Evolutionary conservation across 53 echinoderm and acorn worm genomes (phyloP), one percentile per base, ranked within the genome.

Genomic region (Patiria pectinifera): DNA sequence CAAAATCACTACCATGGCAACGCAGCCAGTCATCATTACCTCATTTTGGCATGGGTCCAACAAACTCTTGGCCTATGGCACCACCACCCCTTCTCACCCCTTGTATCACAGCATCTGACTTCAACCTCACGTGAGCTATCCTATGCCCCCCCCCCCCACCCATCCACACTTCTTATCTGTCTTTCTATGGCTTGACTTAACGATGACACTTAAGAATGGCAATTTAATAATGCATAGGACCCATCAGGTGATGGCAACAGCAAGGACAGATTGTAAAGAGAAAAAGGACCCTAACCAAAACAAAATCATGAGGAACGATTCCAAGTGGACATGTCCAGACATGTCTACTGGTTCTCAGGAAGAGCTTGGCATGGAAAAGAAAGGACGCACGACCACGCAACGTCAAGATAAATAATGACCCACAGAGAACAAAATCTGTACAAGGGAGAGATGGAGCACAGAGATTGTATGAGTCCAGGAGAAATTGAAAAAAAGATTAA

Each of bases 191-290:
- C 78, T 87, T 78, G 87, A 87, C 87, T 87, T 87, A 87, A 78
- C 78, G 77, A 82, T 59, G 59, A 87, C 87, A 87, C 87, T 87
- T 87, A 87, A 87, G 87, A 87, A 87, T 77, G 87, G 87, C 87
- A 87, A 87, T 87, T 87, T 78, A 87, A 87, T 87, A 77, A 87
- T 87, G 77, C 87, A 77, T 78, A 87, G 24, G 87, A 59, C 63
- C 59, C 77, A 87, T 87, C 87, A 78, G 87, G 77, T 87, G 87
- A 87, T 87, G 60, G 49, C 87, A 63, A 76, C 49, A 60, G 87
- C 87, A 87, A 78, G 74, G 71, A 15, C 85, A 85, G 69, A 66
- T 85, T 85, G 58, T 23, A 83, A 15, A 13, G 61, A n/a, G 25
- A 1, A 24, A 11, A 16, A 26, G 12, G 15, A 18, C 4, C 23